Evolutionary conservation across 2,113 vertebrate genomes (phyloP).

Genomic region (Poecile atricapillus): DNA sequence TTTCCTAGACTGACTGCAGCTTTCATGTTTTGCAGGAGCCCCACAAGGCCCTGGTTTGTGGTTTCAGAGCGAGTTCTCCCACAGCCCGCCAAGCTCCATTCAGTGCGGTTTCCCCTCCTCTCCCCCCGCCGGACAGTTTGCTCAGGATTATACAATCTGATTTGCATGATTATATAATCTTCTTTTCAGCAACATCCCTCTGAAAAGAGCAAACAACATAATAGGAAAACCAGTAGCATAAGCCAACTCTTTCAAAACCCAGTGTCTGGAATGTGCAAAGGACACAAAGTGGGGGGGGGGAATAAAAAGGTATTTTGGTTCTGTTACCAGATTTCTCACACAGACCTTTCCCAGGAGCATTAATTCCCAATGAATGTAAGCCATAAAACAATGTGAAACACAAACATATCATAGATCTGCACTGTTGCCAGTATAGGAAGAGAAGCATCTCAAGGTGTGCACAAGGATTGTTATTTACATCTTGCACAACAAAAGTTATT

Average conservation of each 20-base stretch:
- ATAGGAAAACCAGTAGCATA: conserved; percentile 46
- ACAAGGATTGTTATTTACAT: background rate
- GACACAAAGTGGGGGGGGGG: background rate
- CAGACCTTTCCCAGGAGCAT: conserved; percentile 43
- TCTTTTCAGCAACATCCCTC: conserved; percentile 70
- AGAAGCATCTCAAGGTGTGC: background rate
- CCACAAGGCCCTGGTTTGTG: background rate
- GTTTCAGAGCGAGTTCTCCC: background rate
- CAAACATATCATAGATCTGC: conserved; percentile 35
- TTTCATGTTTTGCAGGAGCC: background rate
- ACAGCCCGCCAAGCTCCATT: background rate
- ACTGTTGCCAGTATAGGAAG: background rate
- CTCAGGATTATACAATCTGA: conserved; percentile 58
- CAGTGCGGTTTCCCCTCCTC: background rate
- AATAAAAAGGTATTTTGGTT: background rate
- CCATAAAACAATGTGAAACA: conserved; percentile 2
- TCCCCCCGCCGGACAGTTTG: background rate
- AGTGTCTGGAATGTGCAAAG: conserved; percentile 54
- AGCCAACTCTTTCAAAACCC: conserved; percentile 65
- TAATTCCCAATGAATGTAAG: conserved; percentile 2
- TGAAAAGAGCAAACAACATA: conserved; percentile 68
- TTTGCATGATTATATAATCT: conserved; percentile 75
- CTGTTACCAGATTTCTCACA: conserved; percentile 54
- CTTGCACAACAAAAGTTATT: background rate
- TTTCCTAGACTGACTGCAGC: background rate